Evolutionary conservation across 1,140 invertebrate species (phyloP).

Genomic region (Drosophila triauraria): DNA sequence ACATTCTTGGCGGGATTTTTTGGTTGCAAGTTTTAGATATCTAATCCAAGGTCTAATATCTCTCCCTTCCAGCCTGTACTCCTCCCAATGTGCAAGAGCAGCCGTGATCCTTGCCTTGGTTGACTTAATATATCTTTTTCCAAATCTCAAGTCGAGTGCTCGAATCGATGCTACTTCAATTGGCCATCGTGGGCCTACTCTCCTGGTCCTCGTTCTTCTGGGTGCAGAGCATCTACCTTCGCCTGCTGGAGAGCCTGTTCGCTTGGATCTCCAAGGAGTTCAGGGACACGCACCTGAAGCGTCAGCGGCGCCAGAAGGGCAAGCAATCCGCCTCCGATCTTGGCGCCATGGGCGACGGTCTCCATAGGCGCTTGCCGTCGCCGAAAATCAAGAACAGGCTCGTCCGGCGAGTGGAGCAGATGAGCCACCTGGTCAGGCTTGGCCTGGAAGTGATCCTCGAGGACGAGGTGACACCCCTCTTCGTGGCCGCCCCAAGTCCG

Average conservation of each 20-base stretch:
- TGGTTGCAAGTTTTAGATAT: no score
- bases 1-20: no score
- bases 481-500: slow-evolving; percentile 33
- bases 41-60: no score
- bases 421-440: slow-evolving; percentile 32
- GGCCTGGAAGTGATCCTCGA: slow-evolving; percentile 56
- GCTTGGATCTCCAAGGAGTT: slow-evolving; percentile 28
- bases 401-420: slow-evolving; percentile 33
- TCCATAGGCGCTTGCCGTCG: background rate
- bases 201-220: slow-evolving; percentile 18
- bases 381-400: slow-evolving; percentile 25
- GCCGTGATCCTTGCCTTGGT: no score
- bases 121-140: background rate
- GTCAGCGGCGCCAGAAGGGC: no score
- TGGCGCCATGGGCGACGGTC: background rate
- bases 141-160: background rate
- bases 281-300: background rate
- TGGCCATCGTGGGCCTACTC: background rate
- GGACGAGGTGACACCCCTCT: slow-evolving; percentile 62
- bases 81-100: no score
- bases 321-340: no score
- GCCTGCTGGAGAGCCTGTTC: slow-evolving; percentile 42
- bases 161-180: background rate
- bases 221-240: slow-evolving; percentile 25
- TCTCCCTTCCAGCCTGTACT: no score